phyloP scores from a whole-genome alignment of 2,113 vertebrate species.

The Oryzias curvinotus region DNA sequence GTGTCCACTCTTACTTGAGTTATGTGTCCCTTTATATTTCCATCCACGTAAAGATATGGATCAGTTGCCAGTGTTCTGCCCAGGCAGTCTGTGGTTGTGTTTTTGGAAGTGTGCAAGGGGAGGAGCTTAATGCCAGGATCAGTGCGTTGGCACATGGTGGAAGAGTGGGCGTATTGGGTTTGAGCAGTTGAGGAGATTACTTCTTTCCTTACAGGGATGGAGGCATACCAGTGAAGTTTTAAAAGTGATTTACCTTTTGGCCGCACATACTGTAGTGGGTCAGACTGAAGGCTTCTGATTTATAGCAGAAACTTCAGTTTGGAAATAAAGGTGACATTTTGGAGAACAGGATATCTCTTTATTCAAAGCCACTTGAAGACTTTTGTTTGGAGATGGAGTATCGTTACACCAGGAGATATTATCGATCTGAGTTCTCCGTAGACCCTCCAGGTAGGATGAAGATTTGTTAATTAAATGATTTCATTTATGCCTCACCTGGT shows the following conservation, averaged over 20 bases:
- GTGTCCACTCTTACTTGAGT: neutral
- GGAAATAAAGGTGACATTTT: constrained; percentile 11
- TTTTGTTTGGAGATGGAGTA: constrained; percentile 56
- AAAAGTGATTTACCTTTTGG: constrained; percentile 4
- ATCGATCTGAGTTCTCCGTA: constrained; percentile 5
- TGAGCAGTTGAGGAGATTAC: constrained; percentile 15
- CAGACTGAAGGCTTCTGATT: constrained; percentile 1
- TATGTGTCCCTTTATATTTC: neutral
- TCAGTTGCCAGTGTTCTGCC: constrained; percentile 26
- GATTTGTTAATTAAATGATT: neutral
- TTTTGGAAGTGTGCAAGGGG: constrained; percentile 27
- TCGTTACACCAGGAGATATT: constrained; percentile 27
- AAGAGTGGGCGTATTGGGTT: constrained; percentile 13
- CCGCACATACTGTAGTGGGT: neutral
- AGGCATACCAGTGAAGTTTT: constrained; percentile 3
- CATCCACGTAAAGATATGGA: constrained; percentile 1
- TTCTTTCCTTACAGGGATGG: constrained; percentile 1
- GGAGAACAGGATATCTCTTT: neutral
- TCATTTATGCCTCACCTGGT: neutral
- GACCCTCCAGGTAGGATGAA: constrained; percentile 49
- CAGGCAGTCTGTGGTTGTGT: constrained; percentile 19
- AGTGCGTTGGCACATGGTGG: constrained; percentile 12
- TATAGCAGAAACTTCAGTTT: constrained; percentile 4
- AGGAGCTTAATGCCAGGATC: constrained; percentile 30
- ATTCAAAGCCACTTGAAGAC: constrained; percentile 1